A percentile compares a stretch with the other conserved stretches of the same genome.
Conservation (phyloP, 2,113 vertebrate species). For the Oceanodroma tethys region DNA sequence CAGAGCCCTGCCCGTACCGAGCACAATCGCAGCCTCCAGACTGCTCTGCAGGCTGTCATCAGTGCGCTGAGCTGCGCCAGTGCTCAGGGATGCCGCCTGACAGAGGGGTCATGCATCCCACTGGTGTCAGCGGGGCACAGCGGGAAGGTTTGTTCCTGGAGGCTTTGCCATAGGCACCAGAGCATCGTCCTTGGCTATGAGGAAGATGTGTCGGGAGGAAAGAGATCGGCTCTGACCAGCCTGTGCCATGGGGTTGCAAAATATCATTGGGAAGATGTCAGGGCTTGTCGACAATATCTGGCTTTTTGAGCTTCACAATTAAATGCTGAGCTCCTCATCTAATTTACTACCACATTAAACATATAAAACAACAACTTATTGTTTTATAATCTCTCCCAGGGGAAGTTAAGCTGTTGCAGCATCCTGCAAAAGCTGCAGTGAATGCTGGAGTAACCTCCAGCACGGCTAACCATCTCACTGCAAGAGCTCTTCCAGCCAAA, state of each 20-base stretch:
- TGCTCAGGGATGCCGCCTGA: neutral
- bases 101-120: fast-evolving
- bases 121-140: fast-evolving
- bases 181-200: neutral
- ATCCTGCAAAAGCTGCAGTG: neutral
- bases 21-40: fast-evolving
- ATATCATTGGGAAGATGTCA: neutral
- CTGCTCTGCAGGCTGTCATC: neutral
- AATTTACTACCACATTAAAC: conserved; percentile 28
- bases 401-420: neutral
- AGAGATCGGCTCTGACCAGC: neutral
- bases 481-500: neutral
- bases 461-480: neutral
- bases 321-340: neutral
- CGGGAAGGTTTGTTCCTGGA: neutral
- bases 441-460: neutral
- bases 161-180: neutral
- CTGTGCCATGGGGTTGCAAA: neutral
- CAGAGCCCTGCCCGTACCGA: fast-evolving
- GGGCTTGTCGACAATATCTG: neutral
- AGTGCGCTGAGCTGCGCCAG: fast-evolving
- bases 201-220: neutral
- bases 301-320: neutral
- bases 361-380: neutral
- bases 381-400: neutral